Base-by-base conservation (phyloP, 2,113 vertebrate species). In the Hypomesus transpacificus region DNA sequence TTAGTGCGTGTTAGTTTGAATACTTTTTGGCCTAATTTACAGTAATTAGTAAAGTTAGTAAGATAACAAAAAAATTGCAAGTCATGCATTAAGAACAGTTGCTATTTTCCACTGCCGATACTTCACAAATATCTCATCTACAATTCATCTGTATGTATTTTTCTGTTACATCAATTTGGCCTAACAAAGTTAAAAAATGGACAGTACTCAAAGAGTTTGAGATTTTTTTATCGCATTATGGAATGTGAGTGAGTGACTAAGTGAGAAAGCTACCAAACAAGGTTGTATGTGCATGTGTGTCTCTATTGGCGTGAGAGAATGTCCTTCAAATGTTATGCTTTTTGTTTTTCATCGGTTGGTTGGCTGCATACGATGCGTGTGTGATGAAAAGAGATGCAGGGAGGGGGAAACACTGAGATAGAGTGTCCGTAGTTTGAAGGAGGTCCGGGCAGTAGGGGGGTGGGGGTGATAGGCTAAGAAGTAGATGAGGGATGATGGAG, bases 401-500 rank as follows among this genome's bases (percentile, higher is more conserved):
- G 39, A 46, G 39, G 39, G 39, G 39, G 39, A 46, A 46, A 46
- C 39, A 1, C 8, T 5, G 13, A 46, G 39, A 13, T 6, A 7
- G 39, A 8, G 9, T 46, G 39, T 46, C 39, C 39, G 39, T 46
- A 6, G 39, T 11, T 46, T 46, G 39, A 46, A 46, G 39, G 39
- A 46, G 9, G 69, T 68, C 58, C 22, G 7, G 13, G n/a, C 8
- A n/a, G 26, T 24, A 22, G 50, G 34, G 17, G 39, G 6, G 59
- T 3, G 18, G 22, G 22, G 60, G 7, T 24, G 34, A 20, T 2
- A 20, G 31, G 46, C 5, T 61, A 53, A 26, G 39, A 52, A 39
- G 62, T 52, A 39, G 28, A 17, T 73, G 53, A 50, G 54, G 60
- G 31, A 59, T 58, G 31, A 73, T 60, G 71, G n/a, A 62, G 69